Conservation (phyloP, 2,888 invertebrate species). For the Drosophila neonasuta region DNA sequence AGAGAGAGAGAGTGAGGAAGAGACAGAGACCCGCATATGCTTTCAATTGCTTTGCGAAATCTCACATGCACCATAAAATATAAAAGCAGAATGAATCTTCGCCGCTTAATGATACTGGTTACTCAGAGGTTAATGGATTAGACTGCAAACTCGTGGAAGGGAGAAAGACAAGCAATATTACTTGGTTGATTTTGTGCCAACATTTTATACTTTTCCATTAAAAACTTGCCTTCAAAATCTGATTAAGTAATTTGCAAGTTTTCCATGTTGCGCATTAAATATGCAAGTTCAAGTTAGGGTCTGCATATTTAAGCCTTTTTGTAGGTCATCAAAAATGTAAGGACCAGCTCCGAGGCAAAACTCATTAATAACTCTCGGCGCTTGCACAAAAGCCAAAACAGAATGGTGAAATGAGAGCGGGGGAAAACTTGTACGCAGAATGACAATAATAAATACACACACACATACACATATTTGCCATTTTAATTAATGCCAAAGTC, state of each 20-base stretch:
- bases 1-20: not conserved
- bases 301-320: slow-evolving; percentile 63
- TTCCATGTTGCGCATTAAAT: slow-evolving; percentile 53
- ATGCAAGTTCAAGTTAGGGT: slow-evolving; percentile 65
- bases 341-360: slow-evolving; percentile 39
- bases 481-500: slow-evolving; percentile 32
- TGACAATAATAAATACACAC: slow-evolving; percentile 31
- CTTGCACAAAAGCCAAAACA: slow-evolving; percentile 21
- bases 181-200: slow-evolving; percentile 5
- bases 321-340: slow-evolving; percentile 72
- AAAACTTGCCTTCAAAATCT: slow-evolving; percentile 53
- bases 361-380: slow-evolving; percentile 66
- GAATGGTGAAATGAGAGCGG: too few relatives aligned
- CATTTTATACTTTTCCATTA: slow-evolving; percentile 28
- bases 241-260: slow-evolving; percentile 74
- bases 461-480: slow-evolving; percentile 8
- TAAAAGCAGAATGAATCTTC: slow-evolving; percentile 4
- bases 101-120: slow-evolving; percentile 39
- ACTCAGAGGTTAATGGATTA: slow-evolving; percentile 56
- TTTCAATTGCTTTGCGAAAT: slow-evolving; percentile 60
- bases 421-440: not conserved
- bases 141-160: slow-evolving; percentile 4
- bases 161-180: not conserved
- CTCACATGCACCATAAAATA: slow-evolving; percentile 23
- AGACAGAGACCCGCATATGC: slow-evolving; percentile 66